These are phyloP conservation scores for Athripsodes cinereus DNA, from an alignment of 2,888 invertebrate species.

Conservation along the genomic window DNA sequence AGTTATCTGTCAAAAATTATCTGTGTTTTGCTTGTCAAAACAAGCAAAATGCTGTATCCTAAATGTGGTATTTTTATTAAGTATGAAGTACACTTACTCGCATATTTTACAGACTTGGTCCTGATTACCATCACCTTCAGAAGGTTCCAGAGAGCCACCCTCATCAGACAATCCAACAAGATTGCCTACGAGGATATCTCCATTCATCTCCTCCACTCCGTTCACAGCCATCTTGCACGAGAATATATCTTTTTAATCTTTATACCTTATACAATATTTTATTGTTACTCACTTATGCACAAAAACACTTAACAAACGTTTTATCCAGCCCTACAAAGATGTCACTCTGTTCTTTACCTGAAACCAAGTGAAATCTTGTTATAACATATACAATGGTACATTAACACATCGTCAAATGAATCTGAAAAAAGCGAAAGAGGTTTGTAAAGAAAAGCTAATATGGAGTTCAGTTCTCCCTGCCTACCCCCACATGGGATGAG, in stretches of 20 bases:
- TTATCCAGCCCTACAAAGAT: conserved; percentile 20
- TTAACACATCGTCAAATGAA: too few relatives aligned
- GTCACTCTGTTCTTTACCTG: conserved; percentile 20
- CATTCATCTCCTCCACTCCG: conserved; percentile 54
- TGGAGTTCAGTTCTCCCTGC: too few relatives aligned
- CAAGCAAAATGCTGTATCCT: too few relatives aligned
- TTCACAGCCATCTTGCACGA: conserved; percentile 26
- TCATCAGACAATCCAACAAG: conserved; percentile 47
- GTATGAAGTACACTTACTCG: conserved; percentile 46
- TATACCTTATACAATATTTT: conserved; percentile 6
- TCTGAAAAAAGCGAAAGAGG: too few relatives aligned
- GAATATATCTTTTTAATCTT: neutral
- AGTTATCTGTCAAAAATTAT: too few relatives aligned
- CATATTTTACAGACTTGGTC: conserved; percentile 61
- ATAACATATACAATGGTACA: too few relatives aligned
- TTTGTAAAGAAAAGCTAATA: too few relatives aligned
- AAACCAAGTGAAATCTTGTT: too few relatives aligned
- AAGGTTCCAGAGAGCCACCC: conserved; percentile 44
- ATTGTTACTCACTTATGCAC: conserved; percentile 15
- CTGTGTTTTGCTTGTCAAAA: too few relatives aligned
- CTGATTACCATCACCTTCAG: conserved; percentile 44
- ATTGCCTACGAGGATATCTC: conserved; percentile 48
- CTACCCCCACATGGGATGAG: too few relatives aligned
- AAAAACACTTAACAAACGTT: conserved; percentile 15
- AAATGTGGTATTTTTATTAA: too few relatives aligned